These are phyloP conservation scores for Brachionus asplanchnoidis DNA, from an alignment of 1,140 invertebrate genomes.

Conservation along the genomic window DNA sequence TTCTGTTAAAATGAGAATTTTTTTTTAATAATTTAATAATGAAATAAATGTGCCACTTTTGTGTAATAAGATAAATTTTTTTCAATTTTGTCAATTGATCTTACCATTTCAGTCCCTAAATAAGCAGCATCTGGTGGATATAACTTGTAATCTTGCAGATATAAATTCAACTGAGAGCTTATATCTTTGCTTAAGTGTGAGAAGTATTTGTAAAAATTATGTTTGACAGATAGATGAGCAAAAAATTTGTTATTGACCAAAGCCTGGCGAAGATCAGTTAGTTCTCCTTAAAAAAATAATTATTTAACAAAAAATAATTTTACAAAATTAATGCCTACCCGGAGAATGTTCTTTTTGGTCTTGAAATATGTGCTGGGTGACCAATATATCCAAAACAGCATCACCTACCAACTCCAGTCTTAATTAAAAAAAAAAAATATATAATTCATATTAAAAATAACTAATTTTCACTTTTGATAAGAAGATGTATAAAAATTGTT, in stretches of 20 bases:
- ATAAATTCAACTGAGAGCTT: background rate
- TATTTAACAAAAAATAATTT: background rate
- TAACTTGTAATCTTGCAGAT: background rate
- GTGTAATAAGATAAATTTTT: no score
- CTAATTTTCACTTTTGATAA: constrained; percentile 19
- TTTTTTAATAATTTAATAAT: no score
- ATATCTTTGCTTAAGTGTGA: constrained; percentile 43
- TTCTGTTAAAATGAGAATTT: no score
- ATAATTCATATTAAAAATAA: background rate
- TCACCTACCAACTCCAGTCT: constrained; percentile 40
- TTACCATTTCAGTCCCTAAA: background rate
- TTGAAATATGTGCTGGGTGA: constrained; percentile 33
- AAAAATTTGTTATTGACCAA: constrained; percentile 99
- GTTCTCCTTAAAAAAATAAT: constrained; percentile 64
- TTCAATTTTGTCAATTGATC: background rate
- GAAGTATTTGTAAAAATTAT: constrained; percentile 80
- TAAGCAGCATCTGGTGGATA: constrained; percentile 2
- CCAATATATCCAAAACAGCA: constrained; percentile 40
- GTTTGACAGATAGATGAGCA: constrained; percentile 88
- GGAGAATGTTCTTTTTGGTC: constrained; percentile 67
- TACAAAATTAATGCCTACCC: background rate
- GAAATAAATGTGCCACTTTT: no score
- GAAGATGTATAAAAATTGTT: constrained; percentile 15
- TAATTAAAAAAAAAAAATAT: background rate
- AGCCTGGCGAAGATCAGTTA: constrained; percentile 93